Conservation (phyloP, 1,140 invertebrate species). For the Adelges cooleyi region DNA sequence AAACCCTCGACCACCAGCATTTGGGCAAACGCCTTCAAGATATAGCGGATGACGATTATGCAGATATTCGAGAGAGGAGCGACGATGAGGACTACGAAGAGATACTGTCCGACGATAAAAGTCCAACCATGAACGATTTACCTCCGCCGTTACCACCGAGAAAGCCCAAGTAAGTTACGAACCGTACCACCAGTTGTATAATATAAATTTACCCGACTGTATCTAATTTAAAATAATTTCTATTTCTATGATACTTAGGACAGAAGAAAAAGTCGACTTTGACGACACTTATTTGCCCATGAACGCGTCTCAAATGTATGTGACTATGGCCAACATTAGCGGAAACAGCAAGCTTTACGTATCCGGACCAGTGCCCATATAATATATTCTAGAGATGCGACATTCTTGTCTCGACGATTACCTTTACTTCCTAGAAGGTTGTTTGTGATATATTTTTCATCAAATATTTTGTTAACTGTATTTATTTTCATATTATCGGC, state of each 20-base stretch:
- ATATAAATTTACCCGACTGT: no score
- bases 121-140: not conserved
- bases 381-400: no score
- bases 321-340: constrained; percentile 2
- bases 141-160: constrained; percentile 26
- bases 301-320: not conserved
- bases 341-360: constrained; percentile 15
- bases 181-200: not conserved
- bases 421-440: no score
- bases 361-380: constrained; percentile 19
- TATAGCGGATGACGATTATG: not conserved
- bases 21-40: constrained; percentile 34
- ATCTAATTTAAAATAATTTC: no score
- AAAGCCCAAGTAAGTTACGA: not conserved
- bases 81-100: constrained; percentile 7
- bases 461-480: no score
- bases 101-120: not conserved
- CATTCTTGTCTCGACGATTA: no score
- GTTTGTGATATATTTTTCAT: no score
- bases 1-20: constrained; percentile 38
- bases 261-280: no score
- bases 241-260: no score
- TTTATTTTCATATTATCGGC: no score
- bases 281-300: no score
- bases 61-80: not conserved